Base-by-base conservation (phyloP, 2,888 invertebrate genomes). In the Athetis lepigone region DNA sequence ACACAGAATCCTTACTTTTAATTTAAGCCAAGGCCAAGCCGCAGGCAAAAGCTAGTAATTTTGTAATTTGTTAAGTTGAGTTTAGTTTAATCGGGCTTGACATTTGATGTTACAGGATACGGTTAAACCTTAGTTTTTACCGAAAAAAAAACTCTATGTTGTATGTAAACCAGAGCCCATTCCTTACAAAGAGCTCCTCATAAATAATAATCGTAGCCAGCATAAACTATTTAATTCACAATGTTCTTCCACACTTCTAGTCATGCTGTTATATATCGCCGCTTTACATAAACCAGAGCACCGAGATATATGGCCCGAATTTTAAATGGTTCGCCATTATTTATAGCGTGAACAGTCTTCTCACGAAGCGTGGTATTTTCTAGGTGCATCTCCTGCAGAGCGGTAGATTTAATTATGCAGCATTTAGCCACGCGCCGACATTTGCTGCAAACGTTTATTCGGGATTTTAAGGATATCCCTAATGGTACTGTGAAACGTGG, bases 171-270 rank as follows among this genome's bases (percentile, higher is more conserved):
- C 25, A 16, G 19, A 21, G 25, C 11, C 27, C 42, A 42, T 13
- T 55, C 13, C 27, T 39, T 11, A n/a, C 13, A 18, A 33, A 13
- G n/a, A 47, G 23, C 29, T n/a, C n/a, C 21, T 47, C 27, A 19
- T 40, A 29, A 40, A n/a, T 55, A 66, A 29, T 45, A 43, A 25
- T 42, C 8, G 11, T 13, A 2, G 19, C 27, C 19, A 33, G 16
- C 18, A 0, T 55, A 58, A 63, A 70, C 46, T 45, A 63, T 51
- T 58, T 23, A 39, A 47, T 21, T 54, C 33, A 23, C 25, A 33
- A 42, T 47, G 36, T 23, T 42, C 33, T 36, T 36, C 29, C 4
- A 8, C 37, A 5, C 21, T 27, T 37, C 9, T 11, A 21, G n/a
- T 2, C 27, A 27, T 16, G 9, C 9, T 1, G n/a, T 42, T 56